Conservation (phyloP, 92 coral and sea anemone species). For the Siderastrea radians region DNA sequence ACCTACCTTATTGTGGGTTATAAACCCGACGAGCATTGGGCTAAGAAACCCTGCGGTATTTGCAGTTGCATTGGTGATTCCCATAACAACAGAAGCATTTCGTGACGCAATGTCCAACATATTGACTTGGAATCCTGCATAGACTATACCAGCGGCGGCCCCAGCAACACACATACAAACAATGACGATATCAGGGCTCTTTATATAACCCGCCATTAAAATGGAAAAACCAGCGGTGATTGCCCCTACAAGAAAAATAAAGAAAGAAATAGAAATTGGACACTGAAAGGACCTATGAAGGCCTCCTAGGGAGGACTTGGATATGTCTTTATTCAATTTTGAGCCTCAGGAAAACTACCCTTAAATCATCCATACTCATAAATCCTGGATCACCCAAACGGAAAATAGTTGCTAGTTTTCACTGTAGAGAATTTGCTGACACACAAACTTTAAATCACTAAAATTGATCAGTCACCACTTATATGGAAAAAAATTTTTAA, state of each 20-base stretch:
- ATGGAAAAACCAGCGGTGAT: slow-evolving; percentile 77
- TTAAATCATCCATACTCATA: too few relatives aligned
- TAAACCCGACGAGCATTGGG: slow-evolving; percentile 91
- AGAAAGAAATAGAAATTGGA: background rate
- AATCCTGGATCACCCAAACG: too few relatives aligned
- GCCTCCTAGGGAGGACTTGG: too few relatives aligned
- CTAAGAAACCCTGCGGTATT: slow-evolving; percentile 86
- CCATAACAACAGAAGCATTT: slow-evolving; percentile 88
- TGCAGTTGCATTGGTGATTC: slow-evolving; percentile 83
- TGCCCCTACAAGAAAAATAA: slow-evolving; percentile 59
- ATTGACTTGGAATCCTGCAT: slow-evolving; percentile 93
- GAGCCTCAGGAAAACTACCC: too few relatives aligned
- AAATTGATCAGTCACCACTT: too few relatives aligned
- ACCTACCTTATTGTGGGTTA: slow-evolving; percentile 78
- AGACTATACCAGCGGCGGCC: slow-evolving; percentile 72
- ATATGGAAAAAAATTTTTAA: too few relatives aligned
- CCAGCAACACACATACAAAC: slow-evolving; percentile 79
- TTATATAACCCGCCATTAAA: slow-evolving; percentile 78
- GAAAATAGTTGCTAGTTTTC: too few relatives aligned
- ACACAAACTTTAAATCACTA: too few relatives aligned
- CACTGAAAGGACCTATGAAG: too few relatives aligned
- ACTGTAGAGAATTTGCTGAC: too few relatives aligned
- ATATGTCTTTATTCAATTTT: too few relatives aligned
- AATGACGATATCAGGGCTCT: slow-evolving; percentile 56
- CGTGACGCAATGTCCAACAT: slow-evolving; percentile 93